Percentiles rank a stretch among this genome's conserved stretches.
These are phyloP conservation scores for Lepas anatifera DNA, from an alignment of 2,888 invertebrate genomes.

Conservation along the genomic window DNA sequence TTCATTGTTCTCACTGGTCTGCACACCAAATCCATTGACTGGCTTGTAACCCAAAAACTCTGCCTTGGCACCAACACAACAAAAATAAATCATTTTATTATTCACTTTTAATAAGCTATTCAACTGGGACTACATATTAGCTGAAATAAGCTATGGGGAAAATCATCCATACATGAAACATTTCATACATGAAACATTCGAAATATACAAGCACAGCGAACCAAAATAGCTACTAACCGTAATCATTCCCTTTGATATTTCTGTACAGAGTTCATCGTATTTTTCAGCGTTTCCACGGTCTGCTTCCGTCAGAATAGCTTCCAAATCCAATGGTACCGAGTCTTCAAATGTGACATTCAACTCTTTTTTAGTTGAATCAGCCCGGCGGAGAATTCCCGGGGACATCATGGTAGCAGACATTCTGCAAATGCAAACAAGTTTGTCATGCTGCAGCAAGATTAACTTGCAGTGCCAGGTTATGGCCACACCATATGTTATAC, in stretches of 20 bases:
- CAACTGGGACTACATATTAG: too few relatives aligned
- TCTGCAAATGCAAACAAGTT: too few relatives aligned
- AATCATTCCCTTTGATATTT: neutral
- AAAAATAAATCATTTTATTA: too few relatives aligned
- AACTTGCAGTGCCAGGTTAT: too few relatives aligned
- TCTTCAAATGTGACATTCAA: neutral
- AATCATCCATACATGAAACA: neutral
- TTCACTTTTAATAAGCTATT: too few relatives aligned
- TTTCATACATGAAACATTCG: neutral
- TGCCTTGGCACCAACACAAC: too few relatives aligned
- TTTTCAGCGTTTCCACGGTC: neutral
- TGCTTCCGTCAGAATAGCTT: neutral
- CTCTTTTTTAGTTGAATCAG: neutral
- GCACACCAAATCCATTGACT: too few relatives aligned
- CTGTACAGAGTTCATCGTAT: neutral
- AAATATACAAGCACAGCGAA: neutral
- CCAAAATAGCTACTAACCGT: neutral
- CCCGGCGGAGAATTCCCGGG: neutral
- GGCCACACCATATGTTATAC: too few relatives aligned
- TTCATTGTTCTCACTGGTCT: too few relatives aligned
- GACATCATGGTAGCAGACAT: neutral
- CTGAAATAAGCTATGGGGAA: neutral
- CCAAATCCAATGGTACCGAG: neutral
- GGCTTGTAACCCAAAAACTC: too few relatives aligned
- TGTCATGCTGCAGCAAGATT: too few relatives aligned